Conservation (phyloP, 2,113 vertebrate genomes). For the Urocitellus parryii region DNA sequence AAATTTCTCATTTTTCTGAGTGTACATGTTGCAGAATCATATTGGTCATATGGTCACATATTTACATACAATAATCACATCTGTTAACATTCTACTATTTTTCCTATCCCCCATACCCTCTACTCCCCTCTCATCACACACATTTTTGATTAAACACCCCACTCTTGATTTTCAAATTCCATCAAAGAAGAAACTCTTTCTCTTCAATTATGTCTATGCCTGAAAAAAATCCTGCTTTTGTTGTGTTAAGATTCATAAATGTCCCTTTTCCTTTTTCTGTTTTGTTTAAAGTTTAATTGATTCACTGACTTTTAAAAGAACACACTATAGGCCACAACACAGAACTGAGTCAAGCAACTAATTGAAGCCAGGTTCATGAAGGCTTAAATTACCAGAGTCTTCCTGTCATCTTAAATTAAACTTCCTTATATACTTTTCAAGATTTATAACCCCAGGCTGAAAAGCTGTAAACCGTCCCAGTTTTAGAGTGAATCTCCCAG, state of each 20-base stretch:
- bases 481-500: conserved; percentile 67
- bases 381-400: conserved; percentile 68
- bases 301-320: conserved; percentile 56
- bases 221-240: background rate
- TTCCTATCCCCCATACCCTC: no score
- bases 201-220: conserved; percentile 24
- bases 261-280: background rate
- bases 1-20: no score
- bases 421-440: conserved; percentile 60
- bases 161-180: background rate
- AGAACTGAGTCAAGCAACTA: conserved; percentile 65
- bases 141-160: background rate
- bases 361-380: conserved; percentile 70
- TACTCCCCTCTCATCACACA: background rate
- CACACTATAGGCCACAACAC: conserved; percentile 56
- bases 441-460: conserved; percentile 71
- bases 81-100: no score
- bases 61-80: no score
- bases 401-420: conserved; percentile 78
- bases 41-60: no score
- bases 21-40: no score
- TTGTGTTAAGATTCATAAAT: conserved; percentile 15
- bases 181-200: conserved; percentile 5
- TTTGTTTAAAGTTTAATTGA: conserved; percentile 56
- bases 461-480: conserved; percentile 66